Conservation (phyloP, 2,888 invertebrate genomes). For the Brachyptera risi region DNA sequence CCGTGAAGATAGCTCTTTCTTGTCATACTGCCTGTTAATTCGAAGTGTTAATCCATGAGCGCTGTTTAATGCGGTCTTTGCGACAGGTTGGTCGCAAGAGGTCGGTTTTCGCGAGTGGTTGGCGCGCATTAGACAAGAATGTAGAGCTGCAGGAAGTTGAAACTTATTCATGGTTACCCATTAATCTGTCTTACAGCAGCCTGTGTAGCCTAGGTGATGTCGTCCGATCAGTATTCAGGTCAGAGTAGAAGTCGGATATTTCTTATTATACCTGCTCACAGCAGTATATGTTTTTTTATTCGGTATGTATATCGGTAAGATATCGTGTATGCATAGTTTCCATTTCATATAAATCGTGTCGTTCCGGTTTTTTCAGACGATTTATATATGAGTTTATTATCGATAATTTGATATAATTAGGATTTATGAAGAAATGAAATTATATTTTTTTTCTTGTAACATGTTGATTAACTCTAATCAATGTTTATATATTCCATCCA, state of each 20-base stretch:
- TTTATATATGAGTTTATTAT: too few species aligned
- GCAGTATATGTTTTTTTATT: background rate
- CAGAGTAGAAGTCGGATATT: conserved; percentile 1
- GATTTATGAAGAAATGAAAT: too few species aligned
- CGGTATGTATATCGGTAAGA: background rate
- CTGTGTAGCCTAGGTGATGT: conserved; percentile 1
- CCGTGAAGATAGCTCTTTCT: too few species aligned
- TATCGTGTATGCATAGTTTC: background rate
- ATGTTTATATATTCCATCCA: too few species aligned
- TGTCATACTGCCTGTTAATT: too few species aligned
- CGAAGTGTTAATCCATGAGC: too few species aligned
- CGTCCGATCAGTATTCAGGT: conserved; percentile 8
- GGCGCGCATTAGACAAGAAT: conserved; percentile 4
- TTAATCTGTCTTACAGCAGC: background rate
- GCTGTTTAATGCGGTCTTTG: too few species aligned
- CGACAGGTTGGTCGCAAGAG: too few species aligned
- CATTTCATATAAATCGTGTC: conserved; percentile 1
- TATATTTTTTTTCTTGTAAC: too few species aligned
- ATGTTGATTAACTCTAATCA: too few species aligned
- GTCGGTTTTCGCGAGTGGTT: too few species aligned
- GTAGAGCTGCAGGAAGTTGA: conserved; percentile 4
- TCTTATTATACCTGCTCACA: conserved; percentile 3
- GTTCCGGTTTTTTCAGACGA: conserved; percentile 9
- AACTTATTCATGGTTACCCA: background rate
- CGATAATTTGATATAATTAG: too few species aligned